phyloP scores from a whole-genome alignment of 2,797 vertebrate species.

The Luscinia luscinia region DNA sequence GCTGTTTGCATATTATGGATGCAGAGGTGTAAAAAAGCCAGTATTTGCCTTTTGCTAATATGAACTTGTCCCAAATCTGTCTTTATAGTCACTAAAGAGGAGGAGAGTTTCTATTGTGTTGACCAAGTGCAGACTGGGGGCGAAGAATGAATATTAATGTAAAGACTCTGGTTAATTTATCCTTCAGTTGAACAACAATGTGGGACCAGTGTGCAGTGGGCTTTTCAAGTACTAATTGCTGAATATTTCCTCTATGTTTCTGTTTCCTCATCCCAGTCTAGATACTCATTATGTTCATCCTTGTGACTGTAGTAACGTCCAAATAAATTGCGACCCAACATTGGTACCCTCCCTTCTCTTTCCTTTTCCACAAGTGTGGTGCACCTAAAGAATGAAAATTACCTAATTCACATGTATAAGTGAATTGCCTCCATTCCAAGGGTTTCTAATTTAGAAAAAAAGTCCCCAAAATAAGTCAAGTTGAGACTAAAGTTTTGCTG shows the following conservation, averaged over 20 bases:
- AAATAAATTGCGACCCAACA: background rate
- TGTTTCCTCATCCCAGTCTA: background rate
- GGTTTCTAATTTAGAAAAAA: background rate
- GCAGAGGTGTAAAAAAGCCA: background rate
- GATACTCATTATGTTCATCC: background rate
- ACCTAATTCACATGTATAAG: background rate
- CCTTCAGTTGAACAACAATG: background rate
- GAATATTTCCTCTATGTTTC: background rate
- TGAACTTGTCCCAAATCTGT: background rate
- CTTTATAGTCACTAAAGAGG: background rate
- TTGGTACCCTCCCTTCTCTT: background rate
- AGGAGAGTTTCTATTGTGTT: background rate
- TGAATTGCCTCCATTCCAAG: background rate
- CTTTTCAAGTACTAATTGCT: background rate
- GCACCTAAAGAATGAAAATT: background rate
- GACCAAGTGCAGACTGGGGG: background rate
- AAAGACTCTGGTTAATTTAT: background rate
- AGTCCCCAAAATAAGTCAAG: accelerated
- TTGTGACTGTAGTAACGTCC: background rate
- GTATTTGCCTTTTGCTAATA: background rate
- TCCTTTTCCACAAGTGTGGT: background rate
- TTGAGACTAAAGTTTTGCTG: background rate
- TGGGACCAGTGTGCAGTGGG: background rate
- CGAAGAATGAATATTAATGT: background rate
- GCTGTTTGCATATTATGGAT: background rate